Evolutionary conservation across 2,113 vertebrate genomes (phyloP), one percentile per base, ranked within the genome.

Genomic region (Channa maculata): DNA sequence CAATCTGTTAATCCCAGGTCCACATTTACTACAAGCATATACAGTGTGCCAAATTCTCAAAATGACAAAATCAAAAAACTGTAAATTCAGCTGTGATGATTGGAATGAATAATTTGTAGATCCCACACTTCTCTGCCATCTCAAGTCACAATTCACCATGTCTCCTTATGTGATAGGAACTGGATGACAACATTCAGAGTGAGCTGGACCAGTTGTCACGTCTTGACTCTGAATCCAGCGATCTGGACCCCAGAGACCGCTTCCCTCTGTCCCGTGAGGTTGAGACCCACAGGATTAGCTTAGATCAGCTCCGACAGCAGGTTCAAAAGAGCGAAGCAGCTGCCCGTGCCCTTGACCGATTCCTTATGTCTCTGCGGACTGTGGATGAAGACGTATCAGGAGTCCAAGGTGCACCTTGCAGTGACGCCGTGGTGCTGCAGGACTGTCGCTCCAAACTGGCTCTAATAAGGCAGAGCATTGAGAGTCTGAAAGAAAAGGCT

Each of bases 301-400:
- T 98, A 11, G 95, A 96, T 77, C 94, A 94, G 52, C 91, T 95
- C 50, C 84, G 86, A 12, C 90, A 89, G 75, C 95, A 93, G 84
- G 92, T 95, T 53, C 93, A 92, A 46, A 94, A 92, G 57, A 92
- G 91, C 0, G 93, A 96, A 68, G 93, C 90, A 0, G 91, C 94
- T 0, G 92, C 97, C 15, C 92, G 92, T 3, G 95, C 95, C 54
- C 88, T 99, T 6, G 95, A 96, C 61, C 88, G 80, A 9, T 98
- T 99, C 82, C 89, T 98, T 66, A 90, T 93, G 85, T 96, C 95
- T 0, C 67, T 99, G 71, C 94, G 89, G 58, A 93, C 88, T 0
- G 77, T 93, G 33, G 92, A 94, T 5, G 89, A 90, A 45, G 92
- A 95, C 52, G 71, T 92, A 45, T 89, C 84, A 1, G 62, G 68